A percentile compares a stretch with the other conserved stretches of the same genome.
phyloP scores from a whole-genome alignment of 2,797 vertebrate species.

The Lepilemur ruficaudatus region DNA sequence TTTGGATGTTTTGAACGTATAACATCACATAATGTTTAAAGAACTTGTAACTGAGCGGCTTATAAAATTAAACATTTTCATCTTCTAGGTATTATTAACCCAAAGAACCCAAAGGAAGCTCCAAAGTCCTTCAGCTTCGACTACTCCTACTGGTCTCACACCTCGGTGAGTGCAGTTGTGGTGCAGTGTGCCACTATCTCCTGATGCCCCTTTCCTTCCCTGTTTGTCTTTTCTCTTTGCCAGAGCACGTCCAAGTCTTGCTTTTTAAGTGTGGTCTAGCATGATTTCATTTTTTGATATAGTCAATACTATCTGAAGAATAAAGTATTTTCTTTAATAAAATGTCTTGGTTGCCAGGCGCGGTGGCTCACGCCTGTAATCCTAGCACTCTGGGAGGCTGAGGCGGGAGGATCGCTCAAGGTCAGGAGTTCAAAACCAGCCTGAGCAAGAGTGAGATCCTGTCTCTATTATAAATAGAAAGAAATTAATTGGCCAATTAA shows the following conservation, averaged over 20 bases:
- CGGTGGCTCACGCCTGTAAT: no score
- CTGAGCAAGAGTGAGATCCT: no score
- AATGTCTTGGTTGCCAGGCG: no score
- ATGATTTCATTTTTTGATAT: neutral
- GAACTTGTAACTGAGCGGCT: conserved; percentile 15
- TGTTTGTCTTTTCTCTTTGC: neutral
- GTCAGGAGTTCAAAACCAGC: no score
- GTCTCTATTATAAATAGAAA: no score
- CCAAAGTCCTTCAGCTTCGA: conserved; percentile 99
- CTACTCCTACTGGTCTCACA: conserved; percentile 99
- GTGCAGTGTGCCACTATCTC: neutral
- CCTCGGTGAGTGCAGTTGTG: conserved; percentile 88
- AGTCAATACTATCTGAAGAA: neutral
- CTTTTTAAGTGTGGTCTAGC: neutral
- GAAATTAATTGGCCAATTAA: no score
- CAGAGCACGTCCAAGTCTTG: neutral
- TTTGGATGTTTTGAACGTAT: neutral
- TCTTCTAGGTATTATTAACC: conserved; percentile 94
- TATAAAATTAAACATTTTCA: conserved; percentile 54
- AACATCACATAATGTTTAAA: neutral
- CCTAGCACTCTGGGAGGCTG: no score
- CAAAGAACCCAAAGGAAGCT: conserved; percentile 98
- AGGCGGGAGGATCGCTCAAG: no score
- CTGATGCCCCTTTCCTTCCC: neutral
- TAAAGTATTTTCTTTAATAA: neutral